Conservation (phyloP, 30 jellyfish, hydroid and myxozoan genomes). For the Euphysa ruthae region DNA sequence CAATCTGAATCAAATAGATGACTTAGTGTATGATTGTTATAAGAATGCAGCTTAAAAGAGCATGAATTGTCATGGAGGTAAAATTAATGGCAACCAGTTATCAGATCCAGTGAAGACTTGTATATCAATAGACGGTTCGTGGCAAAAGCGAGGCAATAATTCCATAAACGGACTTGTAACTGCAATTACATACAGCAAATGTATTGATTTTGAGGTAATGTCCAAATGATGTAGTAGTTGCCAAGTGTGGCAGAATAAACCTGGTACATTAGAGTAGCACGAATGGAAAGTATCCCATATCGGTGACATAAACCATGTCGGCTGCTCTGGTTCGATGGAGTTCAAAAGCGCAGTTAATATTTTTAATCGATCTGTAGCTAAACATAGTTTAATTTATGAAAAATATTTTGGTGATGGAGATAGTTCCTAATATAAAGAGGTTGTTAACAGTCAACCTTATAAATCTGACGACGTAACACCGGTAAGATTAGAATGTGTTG, state of each 20-base stretch:
- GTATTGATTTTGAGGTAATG: neutral
- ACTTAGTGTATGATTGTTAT: neutral
- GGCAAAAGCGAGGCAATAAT: constrained; percentile 17
- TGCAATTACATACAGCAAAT: neutral
- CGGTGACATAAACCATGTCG: no score
- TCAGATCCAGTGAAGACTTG: neutral
- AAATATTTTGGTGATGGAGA: no score
- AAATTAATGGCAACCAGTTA: neutral
- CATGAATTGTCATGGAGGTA: neutral
- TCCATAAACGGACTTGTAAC: neutral
- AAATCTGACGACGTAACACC: no score
- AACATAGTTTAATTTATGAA: no score
- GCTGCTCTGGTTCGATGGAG: no score
- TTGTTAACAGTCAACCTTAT: no score
- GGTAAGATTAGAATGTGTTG: no score
- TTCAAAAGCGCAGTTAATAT: no score
- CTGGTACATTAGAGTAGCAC: no score
- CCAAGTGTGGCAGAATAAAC: neutral
- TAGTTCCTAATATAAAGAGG: no score
- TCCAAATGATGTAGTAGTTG: neutral
- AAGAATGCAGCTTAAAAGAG: neutral
- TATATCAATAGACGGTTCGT: constrained; percentile 5
- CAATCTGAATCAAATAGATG: constrained; percentile 5
- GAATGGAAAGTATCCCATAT: no score
- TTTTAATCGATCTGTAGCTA: no score